Evolutionary conservation across 1,140 invertebrate species (phyloP).

Genomic region (Drosophila nigromelanica): DNA sequence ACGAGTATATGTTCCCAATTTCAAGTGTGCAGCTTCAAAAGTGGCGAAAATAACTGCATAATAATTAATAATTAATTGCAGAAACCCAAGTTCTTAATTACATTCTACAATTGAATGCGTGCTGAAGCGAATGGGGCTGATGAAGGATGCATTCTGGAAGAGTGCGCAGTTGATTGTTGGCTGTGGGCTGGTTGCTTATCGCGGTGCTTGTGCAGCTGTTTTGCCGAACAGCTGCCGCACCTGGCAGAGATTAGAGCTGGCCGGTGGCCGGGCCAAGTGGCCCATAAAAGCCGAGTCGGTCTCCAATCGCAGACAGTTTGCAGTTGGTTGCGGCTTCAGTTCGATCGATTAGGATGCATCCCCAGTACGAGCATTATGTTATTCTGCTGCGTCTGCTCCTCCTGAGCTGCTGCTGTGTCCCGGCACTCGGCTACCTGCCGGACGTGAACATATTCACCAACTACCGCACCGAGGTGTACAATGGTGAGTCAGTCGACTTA

Average conservation of each 20-base stretch:
- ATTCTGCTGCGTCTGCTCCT: slow-evolving; percentile 34
- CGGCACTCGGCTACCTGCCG: slow-evolving; percentile 44
- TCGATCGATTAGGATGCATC: slow-evolving; percentile 6
- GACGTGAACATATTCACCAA: slow-evolving; percentile 73
- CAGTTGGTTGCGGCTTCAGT: neutral
- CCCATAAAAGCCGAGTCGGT: slow-evolving; percentile 15
- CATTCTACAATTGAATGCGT: no score
- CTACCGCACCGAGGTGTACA: slow-evolving; percentile 68
- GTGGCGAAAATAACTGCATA: no score
- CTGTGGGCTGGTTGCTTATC: neutral
- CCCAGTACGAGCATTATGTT: neutral
- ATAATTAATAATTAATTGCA: no score
- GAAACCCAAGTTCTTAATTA: no score
- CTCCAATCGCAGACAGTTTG: neutral
- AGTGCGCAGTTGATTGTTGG: neutral
- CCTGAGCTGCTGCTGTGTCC: slow-evolving; percentile 22
- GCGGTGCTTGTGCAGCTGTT: slow-evolving; percentile 13
- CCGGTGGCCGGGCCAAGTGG: neutral
- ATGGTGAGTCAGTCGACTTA: slow-evolving; percentile 38
- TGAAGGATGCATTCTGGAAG: neutral
- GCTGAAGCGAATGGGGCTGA: neutral
- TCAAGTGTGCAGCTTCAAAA: no score
- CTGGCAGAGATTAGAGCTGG: neutral
- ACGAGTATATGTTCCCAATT: no score
- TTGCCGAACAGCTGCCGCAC: slow-evolving; percentile 13